These are phyloP conservation scores for Bombus sylvicola DNA, from an alignment of 1,140 invertebrate genomes.

Conservation along the genomic window DNA sequence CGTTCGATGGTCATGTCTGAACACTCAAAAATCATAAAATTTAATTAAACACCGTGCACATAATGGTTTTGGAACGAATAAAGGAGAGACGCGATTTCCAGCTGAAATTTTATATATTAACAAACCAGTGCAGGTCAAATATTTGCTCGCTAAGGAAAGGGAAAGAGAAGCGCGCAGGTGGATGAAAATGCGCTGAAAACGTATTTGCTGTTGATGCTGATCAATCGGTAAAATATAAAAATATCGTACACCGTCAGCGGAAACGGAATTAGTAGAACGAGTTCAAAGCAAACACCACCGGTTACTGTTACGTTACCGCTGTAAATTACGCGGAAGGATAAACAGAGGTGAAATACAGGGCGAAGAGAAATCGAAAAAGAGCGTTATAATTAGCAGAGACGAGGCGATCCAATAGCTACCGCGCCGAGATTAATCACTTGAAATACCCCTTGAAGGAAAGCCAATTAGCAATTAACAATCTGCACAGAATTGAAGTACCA, in stretches of 20 bases:
- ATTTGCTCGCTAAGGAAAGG: slow-evolving; percentile 5
- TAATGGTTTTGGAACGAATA: background rate
- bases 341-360: background rate
- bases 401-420: background rate
- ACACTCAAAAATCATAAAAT: slow-evolving; percentile 25
- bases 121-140: background rate
- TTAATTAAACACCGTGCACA: slow-evolving; percentile 39
- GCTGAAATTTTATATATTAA: slow-evolving; percentile 3
- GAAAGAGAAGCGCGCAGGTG: background rate
- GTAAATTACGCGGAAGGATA: slow-evolving; percentile 8
- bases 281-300: slow-evolving; percentile 14
- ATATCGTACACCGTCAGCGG: background rate
- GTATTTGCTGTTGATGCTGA: background rate
- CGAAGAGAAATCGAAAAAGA: background rate
- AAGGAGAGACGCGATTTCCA: background rate
- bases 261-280: slow-evolving; percentile 8
- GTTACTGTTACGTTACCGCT: background rate
- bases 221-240: slow-evolving; percentile 5
- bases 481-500: too few relatives aligned
- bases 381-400: background rate
- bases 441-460: background rate
- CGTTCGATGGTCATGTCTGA: background rate
- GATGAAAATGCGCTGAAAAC: slow-evolving; percentile 12
- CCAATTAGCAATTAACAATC: slow-evolving; percentile 14
- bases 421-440: background rate